Conservation (phyloP, 2,113 vertebrate species). For the Chaenogobius annularis region DNA sequence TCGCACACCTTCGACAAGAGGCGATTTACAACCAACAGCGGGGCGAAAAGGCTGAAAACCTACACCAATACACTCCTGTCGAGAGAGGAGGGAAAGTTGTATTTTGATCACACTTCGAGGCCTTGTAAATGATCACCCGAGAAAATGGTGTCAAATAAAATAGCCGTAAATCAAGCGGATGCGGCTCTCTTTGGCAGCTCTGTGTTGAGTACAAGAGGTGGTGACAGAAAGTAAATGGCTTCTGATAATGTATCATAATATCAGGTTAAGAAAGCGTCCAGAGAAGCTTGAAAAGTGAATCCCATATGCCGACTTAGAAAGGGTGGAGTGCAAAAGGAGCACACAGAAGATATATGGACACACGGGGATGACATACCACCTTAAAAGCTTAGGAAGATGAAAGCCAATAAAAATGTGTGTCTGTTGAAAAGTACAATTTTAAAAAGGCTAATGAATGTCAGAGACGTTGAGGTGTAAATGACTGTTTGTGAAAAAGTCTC, state of each 20-base stretch:
- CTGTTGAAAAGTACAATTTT: conserved; percentile 29
- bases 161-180: conserved; percentile 56
- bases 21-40: conserved; percentile 66
- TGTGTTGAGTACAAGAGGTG: conserved; percentile 55
- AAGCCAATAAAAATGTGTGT: conserved; percentile 47
- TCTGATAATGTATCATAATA: conserved; percentile 70
- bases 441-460: conserved; percentile 25
- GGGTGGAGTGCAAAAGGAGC: conserved; percentile 22
- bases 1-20: conserved; percentile 50
- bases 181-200: conserved; percentile 33
- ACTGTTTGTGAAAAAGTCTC: conserved; percentile 6
- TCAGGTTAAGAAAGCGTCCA: conserved; percentile 57
- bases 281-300: conserved; percentile 63
- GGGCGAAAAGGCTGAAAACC: conserved; percentile 45
- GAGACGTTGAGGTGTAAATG: conserved; percentile 24
- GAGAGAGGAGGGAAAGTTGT: conserved; percentile 27
- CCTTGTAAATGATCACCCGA: conserved; percentile 46
- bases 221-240: conserved; percentile 63
- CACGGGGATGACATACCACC: conserved; percentile 40
- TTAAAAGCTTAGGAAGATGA: conserved; percentile 37
- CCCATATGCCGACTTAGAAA: conserved; percentile 51
- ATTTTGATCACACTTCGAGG: conserved; percentile 60
- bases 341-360: conserved; percentile 38
- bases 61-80: conserved; percentile 45
- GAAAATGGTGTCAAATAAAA: conserved; percentile 55